Percentiles rank a stretch among this genome's conserved stretches.
Conservation (phyloP, 2,797 vertebrate species). For the Lycodopsis pacificus region DNA sequence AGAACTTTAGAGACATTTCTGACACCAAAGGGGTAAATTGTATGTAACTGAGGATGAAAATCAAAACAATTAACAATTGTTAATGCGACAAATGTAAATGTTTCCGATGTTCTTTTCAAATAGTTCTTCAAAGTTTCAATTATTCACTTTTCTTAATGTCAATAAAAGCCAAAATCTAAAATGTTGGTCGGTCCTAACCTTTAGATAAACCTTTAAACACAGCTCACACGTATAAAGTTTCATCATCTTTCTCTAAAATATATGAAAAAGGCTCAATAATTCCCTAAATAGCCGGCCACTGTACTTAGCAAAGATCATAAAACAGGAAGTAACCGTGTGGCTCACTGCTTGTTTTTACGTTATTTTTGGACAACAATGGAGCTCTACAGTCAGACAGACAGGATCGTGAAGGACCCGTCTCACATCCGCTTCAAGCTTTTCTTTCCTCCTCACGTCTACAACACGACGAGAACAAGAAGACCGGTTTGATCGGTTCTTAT, state of each 20-base stretch:
- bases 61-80: background rate
- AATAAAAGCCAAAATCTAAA: background rate
- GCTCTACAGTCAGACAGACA: background rate
- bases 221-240: background rate
- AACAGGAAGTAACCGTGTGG: background rate
- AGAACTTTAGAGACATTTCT: background rate
- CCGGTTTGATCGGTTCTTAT: background rate
- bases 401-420: background rate
- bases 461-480: background rate
- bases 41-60: background rate
- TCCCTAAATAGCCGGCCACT: background rate
- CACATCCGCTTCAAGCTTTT: background rate
- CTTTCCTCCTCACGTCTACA: background rate
- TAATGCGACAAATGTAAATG: no score
- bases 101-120: background rate
- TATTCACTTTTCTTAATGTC: background rate
- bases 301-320: background rate
- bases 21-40: background rate
- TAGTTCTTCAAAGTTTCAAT: background rate
- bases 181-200: background rate
- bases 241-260: background rate
- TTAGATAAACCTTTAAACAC: no score
- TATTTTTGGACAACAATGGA: conserved; percentile 3
- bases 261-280: background rate
- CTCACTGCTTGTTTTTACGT: background rate